Evolutionary conservation across 1,140 invertebrate species (phyloP).

Genomic region (Leptinotarsa undecemlineata): DNA sequence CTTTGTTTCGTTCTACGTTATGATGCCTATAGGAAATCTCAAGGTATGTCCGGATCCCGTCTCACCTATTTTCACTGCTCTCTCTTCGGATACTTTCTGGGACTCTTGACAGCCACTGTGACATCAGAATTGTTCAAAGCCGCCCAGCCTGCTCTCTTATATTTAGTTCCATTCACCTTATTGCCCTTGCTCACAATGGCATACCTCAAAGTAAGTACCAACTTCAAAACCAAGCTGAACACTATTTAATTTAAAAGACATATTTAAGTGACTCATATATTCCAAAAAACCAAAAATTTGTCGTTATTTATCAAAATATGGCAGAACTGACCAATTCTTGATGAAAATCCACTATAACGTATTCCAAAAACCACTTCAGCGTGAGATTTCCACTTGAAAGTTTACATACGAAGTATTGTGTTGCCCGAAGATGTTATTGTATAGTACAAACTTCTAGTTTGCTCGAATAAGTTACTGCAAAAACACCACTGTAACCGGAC

Average conservation of each 20-base stretch:
- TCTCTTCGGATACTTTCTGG: conserved; percentile 95
- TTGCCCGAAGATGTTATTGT: too few relatives aligned
- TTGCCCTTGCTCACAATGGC: conserved; percentile 95
- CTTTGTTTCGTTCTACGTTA: conserved; percentile 95
- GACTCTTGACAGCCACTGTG: conserved; percentile 93
- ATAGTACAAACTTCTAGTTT: too few relatives aligned
- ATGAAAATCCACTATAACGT: too few relatives aligned
- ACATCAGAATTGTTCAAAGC: conserved; percentile 97
- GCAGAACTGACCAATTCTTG: too few relatives aligned
- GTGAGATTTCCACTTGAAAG: too few relatives aligned
- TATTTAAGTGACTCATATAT: too few relatives aligned
- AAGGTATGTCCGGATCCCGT: conserved; percentile 55
- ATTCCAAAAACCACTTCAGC: too few relatives aligned
- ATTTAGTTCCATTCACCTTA: conserved; percentile 96
- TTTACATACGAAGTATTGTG: too few relatives aligned
- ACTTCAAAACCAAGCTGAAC: not conserved
- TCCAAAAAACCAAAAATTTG: too few relatives aligned
- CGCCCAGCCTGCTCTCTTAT: conserved; percentile 94
- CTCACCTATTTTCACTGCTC: conserved; percentile 96
- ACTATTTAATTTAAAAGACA: not conserved
- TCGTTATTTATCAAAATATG: too few relatives aligned
- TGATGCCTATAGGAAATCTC: conserved; percentile 95
- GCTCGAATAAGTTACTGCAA: too few relatives aligned
- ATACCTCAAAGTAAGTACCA: conserved; percentile 81
- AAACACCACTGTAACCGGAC: too few relatives aligned